phyloP scores from a whole-genome alignment of 2,797 vertebrate genomes.

The Falco novaeseelandiae region DNA sequence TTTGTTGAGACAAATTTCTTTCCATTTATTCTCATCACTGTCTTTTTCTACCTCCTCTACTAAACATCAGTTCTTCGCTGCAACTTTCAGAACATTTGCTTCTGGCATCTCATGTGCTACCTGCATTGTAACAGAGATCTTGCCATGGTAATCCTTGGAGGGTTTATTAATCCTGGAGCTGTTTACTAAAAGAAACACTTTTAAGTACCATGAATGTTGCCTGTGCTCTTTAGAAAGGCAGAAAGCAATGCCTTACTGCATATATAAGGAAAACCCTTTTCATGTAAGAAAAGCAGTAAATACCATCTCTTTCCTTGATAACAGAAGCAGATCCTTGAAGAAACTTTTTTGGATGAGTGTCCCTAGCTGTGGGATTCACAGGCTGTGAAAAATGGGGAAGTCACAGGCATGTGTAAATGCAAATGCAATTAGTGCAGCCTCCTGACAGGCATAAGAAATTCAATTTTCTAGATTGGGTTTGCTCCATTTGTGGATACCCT shows the following conservation, averaged over 20 bases:
- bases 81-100: background rate
- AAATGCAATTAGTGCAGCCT: background rate
- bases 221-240: background rate
- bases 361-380: background rate
- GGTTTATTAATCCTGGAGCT: background rate
- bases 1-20: conserved; percentile 4
- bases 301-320: background rate
- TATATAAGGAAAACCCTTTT: background rate
- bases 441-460: background rate
- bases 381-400: background rate
- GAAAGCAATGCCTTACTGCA: background rate
- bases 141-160: background rate
- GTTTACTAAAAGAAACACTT: background rate
- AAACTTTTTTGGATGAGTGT: background rate
- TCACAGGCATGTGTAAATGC: background rate
- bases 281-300: background rate
- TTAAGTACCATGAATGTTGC: background rate
- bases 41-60: background rate
- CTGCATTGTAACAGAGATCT: background rate
- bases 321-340: background rate
- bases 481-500: background rate
- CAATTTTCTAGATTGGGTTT: accelerated
- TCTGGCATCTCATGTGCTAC: background rate
- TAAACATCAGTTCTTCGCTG: background rate
- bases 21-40: conserved; percentile 24